Percentiles rank a stretch among this genome's conserved stretches.
Conservation (phyloP, 2,888 invertebrate species). For the Ephialtes manifestator region DNA sequence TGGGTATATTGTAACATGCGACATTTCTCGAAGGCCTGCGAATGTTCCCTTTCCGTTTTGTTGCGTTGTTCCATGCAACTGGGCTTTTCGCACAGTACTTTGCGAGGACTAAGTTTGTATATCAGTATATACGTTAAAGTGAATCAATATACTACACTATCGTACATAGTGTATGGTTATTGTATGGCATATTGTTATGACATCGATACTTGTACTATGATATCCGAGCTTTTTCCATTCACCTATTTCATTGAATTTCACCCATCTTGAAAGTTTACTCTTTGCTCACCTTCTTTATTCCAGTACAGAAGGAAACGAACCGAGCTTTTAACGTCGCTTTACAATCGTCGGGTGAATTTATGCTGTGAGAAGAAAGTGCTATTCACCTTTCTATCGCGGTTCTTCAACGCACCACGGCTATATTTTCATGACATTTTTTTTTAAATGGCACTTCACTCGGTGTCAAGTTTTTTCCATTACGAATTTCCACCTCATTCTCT, state of each 20-base stretch:
- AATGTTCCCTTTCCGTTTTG: background rate
- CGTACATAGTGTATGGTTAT: background rate
- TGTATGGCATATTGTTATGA: background rate
- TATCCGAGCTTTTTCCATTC: background rate
- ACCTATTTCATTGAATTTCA: constrained; percentile 32
- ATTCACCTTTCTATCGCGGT: background rate
- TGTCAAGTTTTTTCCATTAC: background rate
- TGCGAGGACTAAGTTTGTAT: constrained; percentile 1
- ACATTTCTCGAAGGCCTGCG: background rate
- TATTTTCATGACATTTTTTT: background rate
- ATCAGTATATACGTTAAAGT: constrained; percentile 3
- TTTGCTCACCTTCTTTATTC: constrained; percentile 1
- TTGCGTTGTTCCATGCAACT: background rate
- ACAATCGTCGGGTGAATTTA: constrained; percentile 50
- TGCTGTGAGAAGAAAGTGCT: constrained; percentile 28
- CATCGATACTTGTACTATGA: background rate
- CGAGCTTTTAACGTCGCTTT: constrained; percentile 47
- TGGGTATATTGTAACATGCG: background rate
- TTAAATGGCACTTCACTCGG: background rate
- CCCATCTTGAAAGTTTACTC: constrained; percentile 5
- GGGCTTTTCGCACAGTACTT: constrained; percentile 18
- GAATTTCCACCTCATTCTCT: background rate
- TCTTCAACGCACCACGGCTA: constrained; percentile 22
- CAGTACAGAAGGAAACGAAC: background rate
- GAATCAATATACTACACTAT: background rate